Percentiles rank a stretch among this genome's conserved stretches.
phyloP scores from a whole-genome alignment of 1,140 invertebrate genomes.

The Solenopsis fugax region DNA sequence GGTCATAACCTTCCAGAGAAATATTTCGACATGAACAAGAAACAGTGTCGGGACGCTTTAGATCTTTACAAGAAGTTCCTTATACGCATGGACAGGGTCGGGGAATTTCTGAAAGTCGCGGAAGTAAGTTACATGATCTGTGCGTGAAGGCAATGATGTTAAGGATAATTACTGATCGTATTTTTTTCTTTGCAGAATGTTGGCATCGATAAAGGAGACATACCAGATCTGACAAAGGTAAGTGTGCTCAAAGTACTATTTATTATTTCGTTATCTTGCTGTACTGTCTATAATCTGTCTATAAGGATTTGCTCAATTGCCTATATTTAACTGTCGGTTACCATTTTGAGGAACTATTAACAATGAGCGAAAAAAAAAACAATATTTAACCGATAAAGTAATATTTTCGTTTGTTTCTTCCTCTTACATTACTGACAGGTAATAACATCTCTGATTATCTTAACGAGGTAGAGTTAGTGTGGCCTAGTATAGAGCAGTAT shows the following conservation, averaged over 20 bases:
- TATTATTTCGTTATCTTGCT: background rate
- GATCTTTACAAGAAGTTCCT: slow-evolving; percentile 99
- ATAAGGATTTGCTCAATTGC: slow-evolving; percentile 25
- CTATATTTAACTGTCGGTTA: slow-evolving; percentile 19
- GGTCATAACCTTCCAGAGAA: slow-evolving; percentile 90
- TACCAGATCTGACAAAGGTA: slow-evolving; percentile 98
- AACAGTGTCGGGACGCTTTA: slow-evolving; percentile 98
- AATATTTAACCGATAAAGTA: slow-evolving; percentile 46
- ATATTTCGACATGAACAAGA: slow-evolving; percentile 99
- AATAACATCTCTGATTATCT: slow-evolving; percentile 53
- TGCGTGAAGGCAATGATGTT: background rate
- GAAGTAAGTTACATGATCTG: slow-evolving; percentile 88
- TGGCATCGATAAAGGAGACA: slow-evolving; percentile 99
- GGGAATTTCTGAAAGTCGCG: slow-evolving; percentile 99
- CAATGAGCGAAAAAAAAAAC: slow-evolving; percentile 21
- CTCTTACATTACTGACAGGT: slow-evolving; percentile 59
- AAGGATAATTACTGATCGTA: slow-evolving; percentile 15
- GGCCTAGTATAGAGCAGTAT: slow-evolving; percentile 36
- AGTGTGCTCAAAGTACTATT: background rate
- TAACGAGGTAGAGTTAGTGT: slow-evolving; percentile 55
- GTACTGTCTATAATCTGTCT: too few species aligned
- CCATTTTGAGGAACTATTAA: slow-evolving; percentile 26
- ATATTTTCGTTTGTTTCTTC: slow-evolving; percentile 53
- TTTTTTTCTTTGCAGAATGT: slow-evolving; percentile 91
- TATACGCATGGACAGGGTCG: slow-evolving; percentile 99